A percentile compares a stretch with the other conserved stretches of the same genome.
These are phyloP conservation scores for Manis crassicaudata DNA, from an alignment of 2,797 vertebrate genomes.

Conservation along the genomic window DNA sequence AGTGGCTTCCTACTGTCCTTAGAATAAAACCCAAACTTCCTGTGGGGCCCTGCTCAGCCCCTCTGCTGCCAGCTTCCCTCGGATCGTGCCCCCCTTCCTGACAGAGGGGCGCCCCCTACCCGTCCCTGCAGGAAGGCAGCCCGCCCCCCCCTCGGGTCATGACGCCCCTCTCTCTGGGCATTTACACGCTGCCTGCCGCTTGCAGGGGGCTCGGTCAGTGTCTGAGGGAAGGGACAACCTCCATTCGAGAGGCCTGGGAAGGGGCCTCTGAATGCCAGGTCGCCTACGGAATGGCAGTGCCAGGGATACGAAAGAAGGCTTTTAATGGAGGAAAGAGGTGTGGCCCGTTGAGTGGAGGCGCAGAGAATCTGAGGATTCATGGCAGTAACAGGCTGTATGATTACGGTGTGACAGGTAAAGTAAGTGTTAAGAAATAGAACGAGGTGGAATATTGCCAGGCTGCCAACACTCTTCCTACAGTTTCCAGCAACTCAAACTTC, in stretches of 20 bases:
- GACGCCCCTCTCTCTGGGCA: background rate
- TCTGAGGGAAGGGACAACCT: background rate
- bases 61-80: background rate
- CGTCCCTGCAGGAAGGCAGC: background rate
- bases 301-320: background rate
- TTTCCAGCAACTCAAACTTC: background rate
- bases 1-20: background rate
- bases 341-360: background rate
- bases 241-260: background rate
- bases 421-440: background rate
- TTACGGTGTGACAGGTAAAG: background rate
- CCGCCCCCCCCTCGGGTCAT: background rate
- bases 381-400: background rate
- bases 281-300: background rate
- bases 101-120: too few relatives aligned
- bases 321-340: background rate
- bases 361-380: background rate
- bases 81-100: accelerated
- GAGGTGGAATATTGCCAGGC: background rate
- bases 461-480: background rate
- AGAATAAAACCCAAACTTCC: background rate
- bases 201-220: background rate
- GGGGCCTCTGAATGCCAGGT: background rate
- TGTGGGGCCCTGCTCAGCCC: background rate
- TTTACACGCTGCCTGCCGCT: too few relatives aligned